Conservation (phyloP, 2,797 vertebrate genomes). For the Acipenser transmontanus region DNA sequence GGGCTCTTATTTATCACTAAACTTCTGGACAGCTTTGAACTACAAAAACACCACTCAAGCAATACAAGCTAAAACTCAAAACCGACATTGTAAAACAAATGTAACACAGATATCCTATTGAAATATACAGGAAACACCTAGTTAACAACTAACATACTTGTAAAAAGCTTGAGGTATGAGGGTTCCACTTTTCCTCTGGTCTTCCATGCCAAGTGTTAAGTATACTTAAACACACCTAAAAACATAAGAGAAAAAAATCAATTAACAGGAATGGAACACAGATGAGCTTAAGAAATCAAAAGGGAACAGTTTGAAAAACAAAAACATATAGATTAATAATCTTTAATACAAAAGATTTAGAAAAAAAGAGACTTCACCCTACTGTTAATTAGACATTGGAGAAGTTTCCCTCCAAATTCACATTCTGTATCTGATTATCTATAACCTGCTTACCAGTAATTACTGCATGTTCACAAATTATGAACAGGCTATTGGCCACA, state of each 20-base stretch:
- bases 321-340: neutral
- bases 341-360: too few species aligned
- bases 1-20: too few species aligned
- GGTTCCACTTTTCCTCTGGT: slow-evolving; percentile 98
- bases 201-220: slow-evolving; percentile 98
- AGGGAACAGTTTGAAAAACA: neutral
- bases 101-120: too few species aligned
- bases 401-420: too few species aligned
- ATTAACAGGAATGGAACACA: slow-evolving; percentile 12
- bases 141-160: slow-evolving; percentile 67
- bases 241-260: slow-evolving; percentile 12
- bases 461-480: too few species aligned
- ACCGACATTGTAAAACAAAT: too few species aligned
- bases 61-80: too few species aligned
- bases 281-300: neutral
- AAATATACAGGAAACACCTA: neutral
- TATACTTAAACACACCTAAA: slow-evolving; percentile 97
- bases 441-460: too few species aligned
- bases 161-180: slow-evolving; percentile 97
- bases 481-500: too few species aligned
- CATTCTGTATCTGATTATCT: too few species aligned
- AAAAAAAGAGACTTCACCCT: neutral
- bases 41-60: too few species aligned
- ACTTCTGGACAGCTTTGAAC: too few species aligned
- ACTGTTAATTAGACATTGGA: neutral